Base-by-base conservation (phyloP, 2,888 invertebrate genomes). In the Caenorhabditis macrosperma region DNA sequence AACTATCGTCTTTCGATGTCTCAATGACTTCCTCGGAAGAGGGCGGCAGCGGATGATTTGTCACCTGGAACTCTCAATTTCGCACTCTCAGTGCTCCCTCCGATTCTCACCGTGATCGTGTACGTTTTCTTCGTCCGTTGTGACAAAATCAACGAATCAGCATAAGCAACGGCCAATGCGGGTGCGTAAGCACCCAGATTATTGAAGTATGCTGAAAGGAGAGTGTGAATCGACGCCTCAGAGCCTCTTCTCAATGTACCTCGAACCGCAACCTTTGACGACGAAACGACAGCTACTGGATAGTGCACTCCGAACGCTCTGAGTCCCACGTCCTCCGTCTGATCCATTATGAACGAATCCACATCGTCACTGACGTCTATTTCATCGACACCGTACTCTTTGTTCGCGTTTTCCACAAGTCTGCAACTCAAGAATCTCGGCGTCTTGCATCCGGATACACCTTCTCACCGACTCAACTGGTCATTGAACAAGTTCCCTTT, bases 1-100 rank as follows among this genome's bases (percentile, higher is more conserved):
- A 69, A 2, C 55, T 75, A 10, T 54, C 46, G 15, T 69, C 57
- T 26, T 80, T 69, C 0, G 69, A 66, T 9, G 76, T 86, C 30
- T 87, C 85, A 52, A 87, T 35, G 0, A 75, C 67, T 57, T 87
- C 87, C 22, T 81, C 80, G 20, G 78, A 81, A 10, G 85, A 78
- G 28, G 87, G 87, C 15, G 85, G 85, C 22, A 85, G 66, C 1
- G 85, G 88, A 28, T 88, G 87, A 48, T 88, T 88, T 52, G 79
- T 52, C 15, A 83, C 77, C 81, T 84, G 63, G 44, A 46, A 50
- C 17, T n/a, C n/a, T n/a, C 17, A 17, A 44, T 17, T 44, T 17
- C 6, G 44, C 9, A 7, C 33, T 33, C 9, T 7, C 33, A 33
- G 20, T 17, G 44, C n/a, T n/a, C n/a, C n/a, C n/a, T n/a, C n/a